phyloP scores from a whole-genome alignment of 2,888 invertebrate genomes.

The Enoplolaimus lenunculus region DNA sequence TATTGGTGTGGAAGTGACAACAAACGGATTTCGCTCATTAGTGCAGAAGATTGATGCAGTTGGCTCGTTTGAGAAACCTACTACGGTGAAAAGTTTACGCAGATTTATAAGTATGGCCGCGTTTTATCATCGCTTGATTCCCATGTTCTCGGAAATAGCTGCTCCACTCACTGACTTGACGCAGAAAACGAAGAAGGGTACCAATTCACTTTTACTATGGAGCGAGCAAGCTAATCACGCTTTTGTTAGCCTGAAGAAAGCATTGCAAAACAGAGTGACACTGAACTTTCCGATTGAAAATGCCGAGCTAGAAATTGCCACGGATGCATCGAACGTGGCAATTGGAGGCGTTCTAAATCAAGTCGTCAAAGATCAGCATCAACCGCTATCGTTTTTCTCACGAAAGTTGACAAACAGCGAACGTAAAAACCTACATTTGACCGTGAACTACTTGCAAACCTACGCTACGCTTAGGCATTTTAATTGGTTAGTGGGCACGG shows the following conservation, averaged over 20 bases:
- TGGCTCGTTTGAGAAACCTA: not conserved
- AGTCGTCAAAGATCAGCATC: not conserved
- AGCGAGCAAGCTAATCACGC: not conserved
- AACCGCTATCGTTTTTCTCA: not conserved
- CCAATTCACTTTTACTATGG: not conserved
- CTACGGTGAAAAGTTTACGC: not conserved
- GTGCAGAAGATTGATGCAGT: not conserved
- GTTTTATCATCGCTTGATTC: constrained; percentile 1
- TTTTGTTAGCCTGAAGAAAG: not conserved
- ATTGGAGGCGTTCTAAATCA: constrained; percentile 5
- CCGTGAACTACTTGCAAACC: not conserved
- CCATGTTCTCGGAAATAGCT: not conserved
- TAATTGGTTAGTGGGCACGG: not conserved
- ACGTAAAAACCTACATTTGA: not conserved
- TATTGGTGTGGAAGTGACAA: not conserved
- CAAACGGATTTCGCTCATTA: not conserved
- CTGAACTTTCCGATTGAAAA: not conserved
- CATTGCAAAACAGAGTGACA: not conserved
- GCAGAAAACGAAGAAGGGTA: not conserved
- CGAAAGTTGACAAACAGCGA: not conserved
- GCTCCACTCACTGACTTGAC: constrained; percentile 3
- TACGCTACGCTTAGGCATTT: not conserved
- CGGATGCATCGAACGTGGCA: constrained; percentile 2
- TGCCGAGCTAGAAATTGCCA: not conserved
- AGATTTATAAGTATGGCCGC: constrained; percentile 4